A percentile compares a stretch with the other conserved stretches of the same genome.
Evolutionary conservation across 1,140 invertebrate genomes (phyloP).

Genomic region (Platorchestia sp.): DNA sequence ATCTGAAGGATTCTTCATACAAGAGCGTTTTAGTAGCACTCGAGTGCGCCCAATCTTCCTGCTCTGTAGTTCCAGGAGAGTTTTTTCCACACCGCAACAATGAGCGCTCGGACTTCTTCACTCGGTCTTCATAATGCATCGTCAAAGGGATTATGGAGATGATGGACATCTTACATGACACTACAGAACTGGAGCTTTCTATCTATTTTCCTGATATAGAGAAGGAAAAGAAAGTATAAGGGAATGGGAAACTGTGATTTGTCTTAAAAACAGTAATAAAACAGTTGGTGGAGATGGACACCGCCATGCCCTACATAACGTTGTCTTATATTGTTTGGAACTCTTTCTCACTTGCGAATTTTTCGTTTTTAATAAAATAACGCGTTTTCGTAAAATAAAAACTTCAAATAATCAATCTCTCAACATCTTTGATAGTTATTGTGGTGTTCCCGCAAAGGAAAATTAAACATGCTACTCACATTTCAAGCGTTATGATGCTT

Average conservation of each 20-base stretch:
- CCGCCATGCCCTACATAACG: too few species aligned
- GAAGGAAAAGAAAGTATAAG: neutral
- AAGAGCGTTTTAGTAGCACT: neutral
- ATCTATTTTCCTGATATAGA: neutral
- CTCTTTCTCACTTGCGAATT: too few species aligned
- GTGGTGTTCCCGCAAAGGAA: neutral
- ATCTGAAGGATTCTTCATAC: neutral
- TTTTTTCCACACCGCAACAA: neutral
- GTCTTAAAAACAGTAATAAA: too few species aligned
- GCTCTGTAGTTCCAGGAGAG: neutral
- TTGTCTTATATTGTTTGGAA: too few species aligned
- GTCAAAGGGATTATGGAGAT: neutral
- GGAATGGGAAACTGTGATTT: too few species aligned
- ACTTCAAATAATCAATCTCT: neutral
- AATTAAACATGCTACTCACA: neutral
- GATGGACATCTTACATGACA: neutral
- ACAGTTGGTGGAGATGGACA: too few species aligned
- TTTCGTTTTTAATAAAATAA: neutral
- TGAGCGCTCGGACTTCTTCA: neutral
- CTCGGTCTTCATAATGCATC: neutral
- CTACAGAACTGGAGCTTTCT: neutral
- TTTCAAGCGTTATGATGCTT: too few species aligned
- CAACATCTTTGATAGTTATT: neutral
- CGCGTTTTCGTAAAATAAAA: neutral
- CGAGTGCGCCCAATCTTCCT: neutral